Evolutionary conservation across 2,888 invertebrate genomes (phyloP).

Genomic region (Boloria euphrosyne): DNA sequence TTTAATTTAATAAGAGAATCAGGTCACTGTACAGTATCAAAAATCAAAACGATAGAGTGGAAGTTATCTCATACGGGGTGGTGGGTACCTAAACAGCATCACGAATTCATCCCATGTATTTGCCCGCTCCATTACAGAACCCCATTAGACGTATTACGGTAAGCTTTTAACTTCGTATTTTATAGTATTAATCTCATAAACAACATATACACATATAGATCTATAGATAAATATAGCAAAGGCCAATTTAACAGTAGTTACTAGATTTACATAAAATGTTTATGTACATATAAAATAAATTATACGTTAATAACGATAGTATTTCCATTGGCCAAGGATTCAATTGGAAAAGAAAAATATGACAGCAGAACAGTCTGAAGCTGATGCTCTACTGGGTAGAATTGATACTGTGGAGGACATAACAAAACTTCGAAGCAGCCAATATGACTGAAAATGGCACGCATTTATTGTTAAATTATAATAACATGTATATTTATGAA

Average conservation of each 20-base stretch:
- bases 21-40: conserved; percentile 57
- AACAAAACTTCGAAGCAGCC: conserved; percentile 52
- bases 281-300: not conserved
- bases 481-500: not conserved
- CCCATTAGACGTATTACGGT: conserved; percentile 68
- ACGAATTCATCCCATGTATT: conserved; percentile 61
- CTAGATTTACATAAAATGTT: not conserved
- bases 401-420: conserved; percentile 52
- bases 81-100: conserved; percentile 63
- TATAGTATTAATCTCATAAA: no score
- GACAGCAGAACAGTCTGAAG: conserved; percentile 37
- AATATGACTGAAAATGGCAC: not conserved
- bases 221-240: no score
- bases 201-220: no score
- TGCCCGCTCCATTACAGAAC: conserved; percentile 65
- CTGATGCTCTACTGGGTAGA: conserved; percentile 44
- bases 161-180: not conserved
- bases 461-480: no score
- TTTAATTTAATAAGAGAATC: conserved; percentile 65
- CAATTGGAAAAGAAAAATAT: conserved; percentile 44
- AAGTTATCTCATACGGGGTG: conserved; percentile 68
- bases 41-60: conserved; percentile 74
- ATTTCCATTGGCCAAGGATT: conserved; percentile 41
- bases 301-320: no score
- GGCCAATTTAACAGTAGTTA: not conserved